Conservation (phyloP, 2,888 invertebrate genomes). For the Mantis religiosa region DNA sequence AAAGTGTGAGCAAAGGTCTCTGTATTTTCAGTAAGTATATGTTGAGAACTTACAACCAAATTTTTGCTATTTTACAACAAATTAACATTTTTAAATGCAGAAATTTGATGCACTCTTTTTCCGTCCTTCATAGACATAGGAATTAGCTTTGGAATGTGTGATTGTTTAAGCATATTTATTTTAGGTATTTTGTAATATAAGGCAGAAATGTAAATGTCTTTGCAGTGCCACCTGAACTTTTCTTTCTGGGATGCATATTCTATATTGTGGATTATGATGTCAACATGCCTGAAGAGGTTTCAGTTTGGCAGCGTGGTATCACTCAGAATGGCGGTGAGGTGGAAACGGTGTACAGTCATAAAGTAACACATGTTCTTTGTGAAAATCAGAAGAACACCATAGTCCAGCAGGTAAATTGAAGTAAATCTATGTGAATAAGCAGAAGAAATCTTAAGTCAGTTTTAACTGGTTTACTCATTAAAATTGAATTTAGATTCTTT, state of each 20-base stretch:
- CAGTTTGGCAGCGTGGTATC: constrained; percentile 66
- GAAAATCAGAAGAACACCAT: constrained; percentile 86
- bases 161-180: too few species aligned
- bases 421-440: constrained; percentile 55
- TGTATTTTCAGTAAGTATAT: too few species aligned
- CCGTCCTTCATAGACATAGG: too few species aligned
- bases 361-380: constrained; percentile 89
- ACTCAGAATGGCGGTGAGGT: constrained; percentile 83
- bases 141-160: too few species aligned
- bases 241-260: constrained; percentile 90
- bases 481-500: not conserved
- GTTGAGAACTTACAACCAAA: too few species aligned
- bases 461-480: not conserved
- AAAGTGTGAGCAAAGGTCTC: too few species aligned
- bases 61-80: too few species aligned
- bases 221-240: constrained; percentile 75
- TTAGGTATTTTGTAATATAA: too few species aligned
- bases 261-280: constrained; percentile 74
- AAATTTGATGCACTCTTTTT: too few species aligned
- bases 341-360: constrained; percentile 74
- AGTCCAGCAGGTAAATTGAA: constrained; percentile 76
- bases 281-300: constrained; percentile 57
- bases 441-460: constrained; percentile 37
- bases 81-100: too few species aligned
- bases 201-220: not conserved